Base-by-base conservation (phyloP, 2,888 invertebrate species). In the Ectemnius continuus region DNA sequence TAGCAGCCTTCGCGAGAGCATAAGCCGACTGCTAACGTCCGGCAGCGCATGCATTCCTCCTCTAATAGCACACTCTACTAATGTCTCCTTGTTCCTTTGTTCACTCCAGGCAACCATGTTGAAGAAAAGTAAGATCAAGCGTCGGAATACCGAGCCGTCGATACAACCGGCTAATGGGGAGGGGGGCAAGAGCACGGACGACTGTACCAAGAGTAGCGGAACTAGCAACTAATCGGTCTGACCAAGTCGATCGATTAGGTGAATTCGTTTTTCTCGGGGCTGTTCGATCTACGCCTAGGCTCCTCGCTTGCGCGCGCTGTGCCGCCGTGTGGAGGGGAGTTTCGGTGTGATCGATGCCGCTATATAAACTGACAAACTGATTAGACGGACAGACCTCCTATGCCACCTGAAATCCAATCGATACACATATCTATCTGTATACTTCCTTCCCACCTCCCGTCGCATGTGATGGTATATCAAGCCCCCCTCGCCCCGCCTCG, bases 71-170 rank as follows among this genome's bases (percentile, higher is more conserved):
- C 36, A 36, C 86, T 85, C 86, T 85, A 90, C 88, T 90, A 90
- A 90, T 90, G 57, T 87, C 85, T 89, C 87, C 88, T 88, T 90
- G 84, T 90, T 91, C 88, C 88, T 91, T 85, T 90, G 88, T 91
- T 90, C 88, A 88, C 89, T 88, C 88, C 94, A 99, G 99, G 99
- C 99, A 92, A 99, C 99, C 93, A 99, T 99, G 99, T 94, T 99
- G 95, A 99, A 99, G 96, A 99, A 99, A 96, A 96, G 96, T 93
- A 99, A 99, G 95, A 98, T 98, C 94, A 98, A 97, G 94, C 95
- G 98, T 92, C 96, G 97, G 88, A 96, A 97, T 91, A 96, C 96
- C 87, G 96, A 96, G 92, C 95, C 95, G 89, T 94, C 94, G 93
- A 95, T 95, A 92, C 93, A 93, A 90, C 93, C 94, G 88, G 93